Evolutionary conservation across 2,113 vertebrate genomes (phyloP), one percentile per base, ranked within the genome.

Genomic region (Psephotus haematonotus): DNA sequence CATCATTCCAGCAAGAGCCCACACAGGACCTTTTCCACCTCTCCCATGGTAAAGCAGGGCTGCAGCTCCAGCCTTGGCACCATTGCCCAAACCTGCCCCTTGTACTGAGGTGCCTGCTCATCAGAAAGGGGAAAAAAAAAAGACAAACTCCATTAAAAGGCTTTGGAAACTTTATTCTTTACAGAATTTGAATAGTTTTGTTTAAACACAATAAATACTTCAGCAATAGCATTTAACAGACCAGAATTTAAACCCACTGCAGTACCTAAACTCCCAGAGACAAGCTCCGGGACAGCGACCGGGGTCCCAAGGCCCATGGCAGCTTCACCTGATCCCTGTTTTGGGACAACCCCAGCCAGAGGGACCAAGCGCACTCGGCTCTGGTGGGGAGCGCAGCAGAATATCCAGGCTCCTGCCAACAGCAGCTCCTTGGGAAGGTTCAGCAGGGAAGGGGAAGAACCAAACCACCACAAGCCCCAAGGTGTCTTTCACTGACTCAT

Each of bases 121-220:
- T 53, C 59, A 64, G 57, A 17, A 47, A 44, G 12, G 4, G 7
- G 6, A 5, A 13, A n/a, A 24, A 20, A 44, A 33, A 31, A 29
- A 19, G 7, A 39, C 41, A 57, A 92, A 90, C 79, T 81, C 69
- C 49, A 41, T 50, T 81, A 94, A 95, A 98, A 98, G 74, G 82
- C 95, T 95, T 97, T 96, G 96, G 98, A 98, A 98, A 96, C 71
- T 82, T 91, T 95, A 98, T 96, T 98, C 49, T 59, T 91, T 31
- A 53, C 35, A 46, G 69, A 75, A 63, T 60, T 95, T 80, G 29
- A 86, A 87, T 52, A 18, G 85, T 91, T 97, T 96, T 96, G 74
- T 91, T 84, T 57, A 86, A 96, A 97, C 97, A 97, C 96, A 98
- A 98, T 97, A 98, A 98, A 98, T 97, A 98, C 90, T 94, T 96